phyloP scores from a whole-genome alignment of 2,113 vertebrate species.

The Rhinichthys klamathensis region DNA sequence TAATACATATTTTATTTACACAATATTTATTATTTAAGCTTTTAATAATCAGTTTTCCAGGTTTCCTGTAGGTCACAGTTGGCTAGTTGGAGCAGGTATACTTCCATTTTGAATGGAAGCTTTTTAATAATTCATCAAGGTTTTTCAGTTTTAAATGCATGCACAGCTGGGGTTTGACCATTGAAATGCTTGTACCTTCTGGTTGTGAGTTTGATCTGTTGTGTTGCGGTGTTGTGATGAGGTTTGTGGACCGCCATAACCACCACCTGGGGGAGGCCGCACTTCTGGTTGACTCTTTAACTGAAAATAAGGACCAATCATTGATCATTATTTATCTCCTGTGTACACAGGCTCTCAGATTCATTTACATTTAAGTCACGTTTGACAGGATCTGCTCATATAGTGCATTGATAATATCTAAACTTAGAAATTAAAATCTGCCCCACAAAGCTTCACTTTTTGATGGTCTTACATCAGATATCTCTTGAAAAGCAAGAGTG shows the following conservation, averaged over 20 bases:
- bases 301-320: constrained; percentile 48
- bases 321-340: not conserved
- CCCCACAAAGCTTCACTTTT: not conserved
- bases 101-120: not conserved
- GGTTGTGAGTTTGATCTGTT: constrained; percentile 64
- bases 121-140: not conserved
- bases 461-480: not conserved
- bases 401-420: not conserved
- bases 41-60: not conserved
- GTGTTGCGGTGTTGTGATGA: constrained; percentile 51
- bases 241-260: constrained; percentile 29
- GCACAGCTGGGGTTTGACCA: not conserved
- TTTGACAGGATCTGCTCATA: not conserved
- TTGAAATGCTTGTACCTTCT: constrained; percentile 60
- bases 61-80: not conserved
- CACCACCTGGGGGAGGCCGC: constrained; percentile 55
- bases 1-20: too few relatives aligned
- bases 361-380: not conserved
- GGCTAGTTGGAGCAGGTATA: not conserved
- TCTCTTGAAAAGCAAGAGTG: not conserved
- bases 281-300: constrained; percentile 68
- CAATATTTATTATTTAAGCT: not conserved
- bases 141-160: not conserved
- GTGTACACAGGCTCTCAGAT: not conserved
- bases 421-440: not conserved